Evolutionary conservation across 2,113 vertebrate species (phyloP), one percentile per base, ranked within the genome.

Genomic region (Pelecanoides urinatrix): DNA sequence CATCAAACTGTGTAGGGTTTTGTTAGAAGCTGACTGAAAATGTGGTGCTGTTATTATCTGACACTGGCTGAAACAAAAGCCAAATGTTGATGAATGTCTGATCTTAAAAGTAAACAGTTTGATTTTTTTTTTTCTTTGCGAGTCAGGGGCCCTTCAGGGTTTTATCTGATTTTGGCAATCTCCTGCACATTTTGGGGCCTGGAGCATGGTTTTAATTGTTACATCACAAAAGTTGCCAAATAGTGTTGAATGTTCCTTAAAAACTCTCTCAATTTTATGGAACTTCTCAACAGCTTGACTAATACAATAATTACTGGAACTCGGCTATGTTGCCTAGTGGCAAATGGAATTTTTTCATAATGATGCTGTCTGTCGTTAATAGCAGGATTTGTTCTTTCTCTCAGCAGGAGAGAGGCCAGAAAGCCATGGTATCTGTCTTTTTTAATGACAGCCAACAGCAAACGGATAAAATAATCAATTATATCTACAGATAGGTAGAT

Each of bases 161-260:
- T 97, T 94, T 97, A 96, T 94, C 96, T 92, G 96, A 96, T 97
- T 96, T 96, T 98, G 98, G 97, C 97, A 97, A 87, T 85, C 84
- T 90, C 84, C n/a, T 81, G 78, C 84, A 96, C 92, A 56, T 95
- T 93, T 94, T 91, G 96, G 91, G 84, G 94, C 97, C 96, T 92
- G 91, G 74, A 97, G 98, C 97, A 95, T 96, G 96, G 88, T 97
- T 98, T 97, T 97, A 97, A 97, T 98, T 98, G 97, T 97, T 97
- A 98, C 95, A 96, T 96, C 93, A 92, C 83, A 96, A 91, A 96
- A 97, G 96, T 97, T 97, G 97, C 97, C 97, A 98, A 97, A 97
- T 95, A 94, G 96, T 34, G 21, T 96, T 97, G 96, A 95, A 96
- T 95, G 93, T 76, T 94, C 88, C 95, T 97, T 96, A 88, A 97